Conservation (phyloP, 2,888 invertebrate species). For the Microctonus aethiopoides region DNA sequence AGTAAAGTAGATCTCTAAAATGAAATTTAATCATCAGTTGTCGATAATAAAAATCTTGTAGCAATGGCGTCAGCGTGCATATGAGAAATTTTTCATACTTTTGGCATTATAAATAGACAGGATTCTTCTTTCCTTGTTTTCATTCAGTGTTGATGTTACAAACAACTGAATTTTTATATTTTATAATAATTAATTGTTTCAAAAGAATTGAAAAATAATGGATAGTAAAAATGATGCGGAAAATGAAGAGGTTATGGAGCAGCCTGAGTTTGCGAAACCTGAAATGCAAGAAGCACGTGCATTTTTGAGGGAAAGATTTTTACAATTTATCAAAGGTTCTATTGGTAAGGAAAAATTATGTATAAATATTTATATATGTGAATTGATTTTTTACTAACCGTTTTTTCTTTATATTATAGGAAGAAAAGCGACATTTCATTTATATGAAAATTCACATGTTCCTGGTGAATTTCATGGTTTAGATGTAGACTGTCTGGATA, state of each 20-base stretch:
- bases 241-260: constrained; percentile 29
- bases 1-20: too few relatives aligned
- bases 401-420: constrained; percentile 49
- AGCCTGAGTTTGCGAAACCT: constrained; percentile 51
- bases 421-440: constrained; percentile 60
- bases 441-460: constrained; percentile 64
- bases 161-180: too few relatives aligned
- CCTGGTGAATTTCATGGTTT: constrained; percentile 65
- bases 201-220: background rate
- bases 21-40: too few relatives aligned
- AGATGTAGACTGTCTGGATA: constrained; percentile 63
- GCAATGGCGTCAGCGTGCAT: too few relatives aligned
- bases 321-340: constrained; percentile 63
- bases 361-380: too few relatives aligned
- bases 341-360: too few relatives aligned
- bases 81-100: too few relatives aligned
- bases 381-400: background rate
- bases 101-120: too few relatives aligned
- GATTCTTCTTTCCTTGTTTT: background rate
- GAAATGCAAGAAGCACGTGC: constrained; percentile 66
- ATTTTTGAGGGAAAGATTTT: constrained; percentile 66
- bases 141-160: too few relatives aligned
- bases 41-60: too few relatives aligned
- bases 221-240: constrained; percentile 41
- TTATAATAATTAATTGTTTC: too few relatives aligned